phyloP scores from a whole-genome alignment of 2,797 vertebrate genomes.

The Peromyscus nudipes region DNA sequence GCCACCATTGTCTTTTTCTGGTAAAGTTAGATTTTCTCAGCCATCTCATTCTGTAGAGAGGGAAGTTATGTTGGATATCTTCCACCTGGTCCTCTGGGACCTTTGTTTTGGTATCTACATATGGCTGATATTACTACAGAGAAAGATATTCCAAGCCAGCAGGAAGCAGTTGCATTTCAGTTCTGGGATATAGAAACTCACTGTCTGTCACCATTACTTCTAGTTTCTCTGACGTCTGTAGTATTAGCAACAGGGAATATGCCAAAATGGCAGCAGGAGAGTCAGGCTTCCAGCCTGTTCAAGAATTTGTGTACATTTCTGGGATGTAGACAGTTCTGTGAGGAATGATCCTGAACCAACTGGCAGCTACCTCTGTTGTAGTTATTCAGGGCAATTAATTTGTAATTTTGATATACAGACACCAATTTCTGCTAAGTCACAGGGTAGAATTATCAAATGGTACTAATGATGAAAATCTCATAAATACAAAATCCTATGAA shows the following conservation, averaged over 20 bases:
- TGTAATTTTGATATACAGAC: not conserved
- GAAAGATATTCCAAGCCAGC: not conserved
- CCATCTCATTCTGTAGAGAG: not conserved
- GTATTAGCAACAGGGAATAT: not conserved
- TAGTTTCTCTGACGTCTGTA: not conserved
- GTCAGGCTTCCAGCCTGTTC: not conserved
- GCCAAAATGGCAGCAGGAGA: not conserved
- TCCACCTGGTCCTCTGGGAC: accelerated
- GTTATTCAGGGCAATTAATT: not conserved
- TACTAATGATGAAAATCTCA: not conserved
- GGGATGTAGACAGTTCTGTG: not conserved
- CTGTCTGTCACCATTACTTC: not conserved
- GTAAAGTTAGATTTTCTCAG: not conserved
- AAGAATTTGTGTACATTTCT: not conserved
- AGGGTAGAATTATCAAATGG: not conserved
- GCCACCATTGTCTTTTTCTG: not conserved
- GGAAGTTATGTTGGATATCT: not conserved
- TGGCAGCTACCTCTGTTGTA: not conserved
- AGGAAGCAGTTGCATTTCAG: not conserved
- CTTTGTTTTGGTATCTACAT: not conserved
- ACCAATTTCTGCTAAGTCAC: not conserved
- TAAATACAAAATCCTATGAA: not conserved
- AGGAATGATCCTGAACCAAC: not conserved
- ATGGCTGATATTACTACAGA: not conserved
- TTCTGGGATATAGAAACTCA: not conserved